Evolutionary conservation across 2,113 vertebrate genomes (phyloP).

Genomic region (Notarius lentiginosus): DNA sequence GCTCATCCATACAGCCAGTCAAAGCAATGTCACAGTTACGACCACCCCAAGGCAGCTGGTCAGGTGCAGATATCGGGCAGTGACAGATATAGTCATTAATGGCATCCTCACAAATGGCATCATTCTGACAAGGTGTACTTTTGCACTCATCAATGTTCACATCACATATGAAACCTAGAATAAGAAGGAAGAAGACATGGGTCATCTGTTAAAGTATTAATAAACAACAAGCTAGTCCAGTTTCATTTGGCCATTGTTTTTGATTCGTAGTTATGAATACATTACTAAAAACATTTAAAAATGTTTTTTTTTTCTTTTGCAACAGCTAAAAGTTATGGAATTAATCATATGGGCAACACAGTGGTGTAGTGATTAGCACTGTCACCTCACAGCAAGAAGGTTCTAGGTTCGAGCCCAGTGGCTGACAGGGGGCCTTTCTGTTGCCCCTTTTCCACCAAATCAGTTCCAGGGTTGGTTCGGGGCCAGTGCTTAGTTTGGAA

Average conservation of each 20-base stretch:
- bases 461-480: too few relatives aligned
- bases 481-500: too few relatives aligned
- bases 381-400: too few relatives aligned
- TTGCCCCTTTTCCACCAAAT: too few relatives aligned
- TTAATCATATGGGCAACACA: too few relatives aligned
- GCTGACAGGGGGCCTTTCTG: too few relatives aligned
- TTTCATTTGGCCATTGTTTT: not conserved
- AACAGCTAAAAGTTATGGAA: not conserved
- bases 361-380: too few relatives aligned
- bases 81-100: slow-evolving; percentile 81
- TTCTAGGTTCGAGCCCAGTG: too few relatives aligned
- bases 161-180: slow-evolving; percentile 82
- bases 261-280: not conserved
- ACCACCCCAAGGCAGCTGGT: slow-evolving; percentile 81
- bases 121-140: slow-evolving; percentile 84
- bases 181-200: not conserved
- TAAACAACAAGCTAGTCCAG: not conserved
- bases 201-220: not conserved
- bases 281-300: not conserved
- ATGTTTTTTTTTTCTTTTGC: not conserved
- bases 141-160: slow-evolving; percentile 87
- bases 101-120: slow-evolving; percentile 80
- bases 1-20: slow-evolving; percentile 78
- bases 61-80: slow-evolving; percentile 70
- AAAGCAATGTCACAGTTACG: slow-evolving; percentile 81